Evolutionary conservation across 2,888 invertebrate genomes (phyloP).

Genomic region (Chloroclystis v-ata): DNA sequence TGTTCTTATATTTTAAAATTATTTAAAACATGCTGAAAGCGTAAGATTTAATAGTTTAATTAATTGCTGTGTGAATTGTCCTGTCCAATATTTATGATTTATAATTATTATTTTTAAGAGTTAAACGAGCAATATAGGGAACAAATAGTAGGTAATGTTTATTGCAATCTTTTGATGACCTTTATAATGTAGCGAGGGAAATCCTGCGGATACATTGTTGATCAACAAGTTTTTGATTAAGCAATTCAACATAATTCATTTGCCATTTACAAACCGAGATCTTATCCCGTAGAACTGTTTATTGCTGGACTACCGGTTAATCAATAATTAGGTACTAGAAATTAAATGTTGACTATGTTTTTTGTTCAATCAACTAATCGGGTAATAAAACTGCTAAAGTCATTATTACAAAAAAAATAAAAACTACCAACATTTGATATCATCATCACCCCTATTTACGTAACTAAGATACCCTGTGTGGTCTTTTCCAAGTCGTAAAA

Average conservation of each 20-base stretch:
- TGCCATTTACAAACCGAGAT: conserved; percentile 8
- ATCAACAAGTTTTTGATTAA: background rate
- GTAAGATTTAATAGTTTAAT: too few relatives aligned
- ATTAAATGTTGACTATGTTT: background rate
- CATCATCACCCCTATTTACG: background rate
- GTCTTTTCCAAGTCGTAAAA: background rate
- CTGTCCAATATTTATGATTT: too few relatives aligned
- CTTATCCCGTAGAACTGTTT: conserved; percentile 26
- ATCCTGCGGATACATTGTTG: background rate
- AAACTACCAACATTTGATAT: too few relatives aligned
- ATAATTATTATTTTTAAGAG: too few relatives aligned
- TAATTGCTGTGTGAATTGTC: too few relatives aligned
- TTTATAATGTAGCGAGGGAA: background rate
- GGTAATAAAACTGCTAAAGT: background rate
- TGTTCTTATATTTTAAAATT: too few relatives aligned
- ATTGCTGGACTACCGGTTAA: conserved; percentile 49
- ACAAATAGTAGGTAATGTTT: too few relatives aligned
- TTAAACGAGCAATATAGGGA: too few relatives aligned
- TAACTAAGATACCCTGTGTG: background rate
- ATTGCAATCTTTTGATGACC: too few relatives aligned
- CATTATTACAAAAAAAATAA: too few relatives aligned
- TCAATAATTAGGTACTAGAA: conserved; percentile 38
- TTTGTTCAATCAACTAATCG: background rate
- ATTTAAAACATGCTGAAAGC: too few relatives aligned
- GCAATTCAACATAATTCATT: conserved; percentile 1